Conservation (phyloP, 2,113 vertebrate genomes). For the Meles meles region DNA sequence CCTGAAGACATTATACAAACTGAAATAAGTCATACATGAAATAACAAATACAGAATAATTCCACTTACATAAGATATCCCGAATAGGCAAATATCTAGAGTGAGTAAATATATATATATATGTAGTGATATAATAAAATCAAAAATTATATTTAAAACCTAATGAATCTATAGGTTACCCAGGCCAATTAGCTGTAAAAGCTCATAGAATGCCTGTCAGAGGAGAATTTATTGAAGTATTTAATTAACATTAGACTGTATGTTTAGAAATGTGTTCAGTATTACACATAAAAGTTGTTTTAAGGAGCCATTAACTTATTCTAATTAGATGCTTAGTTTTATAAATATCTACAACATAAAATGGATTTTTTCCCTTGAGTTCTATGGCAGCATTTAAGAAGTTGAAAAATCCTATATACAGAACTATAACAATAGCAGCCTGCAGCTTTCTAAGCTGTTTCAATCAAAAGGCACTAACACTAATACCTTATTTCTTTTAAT, state of each 20-base stretch:
- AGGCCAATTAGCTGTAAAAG: neutral
- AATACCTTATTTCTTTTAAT: neutral
- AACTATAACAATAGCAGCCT: neutral
- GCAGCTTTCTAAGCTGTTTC: neutral
- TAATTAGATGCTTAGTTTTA: slow-evolving; percentile 8
- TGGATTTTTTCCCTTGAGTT: neutral
- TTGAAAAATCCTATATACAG: neutral
- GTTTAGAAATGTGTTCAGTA: neutral
- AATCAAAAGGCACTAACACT: neutral
- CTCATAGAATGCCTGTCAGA: neutral
- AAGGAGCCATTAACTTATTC: neutral
- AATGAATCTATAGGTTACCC: neutral
- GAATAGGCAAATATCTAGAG: neutral
- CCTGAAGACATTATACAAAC: neutral
- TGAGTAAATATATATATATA: neutral
- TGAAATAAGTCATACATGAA: neutral
- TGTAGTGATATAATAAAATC: neutral
- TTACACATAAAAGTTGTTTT: neutral
- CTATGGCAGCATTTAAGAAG: neutral
- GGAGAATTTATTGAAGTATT: neutral
- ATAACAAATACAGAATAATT: neutral
- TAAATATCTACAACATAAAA: slow-evolving; percentile 1
- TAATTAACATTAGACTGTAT: neutral
- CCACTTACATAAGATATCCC: neutral
- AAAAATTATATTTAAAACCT: neutral